These are phyloP conservation scores for Zonotrichia leucophrys DNA, from an alignment of 2,113 vertebrate genomes.

Conservation along the genomic window DNA sequence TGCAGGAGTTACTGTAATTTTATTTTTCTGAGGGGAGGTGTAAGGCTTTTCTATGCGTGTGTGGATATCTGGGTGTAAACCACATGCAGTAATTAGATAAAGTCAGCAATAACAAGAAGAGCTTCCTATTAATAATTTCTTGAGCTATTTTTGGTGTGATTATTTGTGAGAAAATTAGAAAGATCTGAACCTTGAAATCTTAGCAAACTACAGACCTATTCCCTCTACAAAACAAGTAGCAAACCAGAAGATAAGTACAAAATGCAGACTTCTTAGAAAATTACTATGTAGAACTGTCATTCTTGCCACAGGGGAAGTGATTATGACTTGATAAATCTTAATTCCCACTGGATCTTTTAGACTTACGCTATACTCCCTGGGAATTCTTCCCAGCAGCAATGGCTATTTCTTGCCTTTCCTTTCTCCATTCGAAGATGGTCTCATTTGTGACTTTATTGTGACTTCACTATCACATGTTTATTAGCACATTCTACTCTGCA, in stretches of 20 bases:
- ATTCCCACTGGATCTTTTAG: background rate
- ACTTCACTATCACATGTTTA: background rate
- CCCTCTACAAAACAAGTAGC: background rate
- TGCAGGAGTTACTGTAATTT: constrained; percentile 11
- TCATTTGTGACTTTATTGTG: background rate
- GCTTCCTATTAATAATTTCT: background rate
- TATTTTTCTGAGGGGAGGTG: background rate
- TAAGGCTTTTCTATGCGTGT: background rate
- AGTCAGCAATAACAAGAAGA: constrained; percentile 2
- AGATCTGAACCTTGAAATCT: background rate
- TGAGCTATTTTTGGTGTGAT: background rate
- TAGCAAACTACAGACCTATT: background rate
- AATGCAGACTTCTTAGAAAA: background rate
- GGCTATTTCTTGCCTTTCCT: background rate
- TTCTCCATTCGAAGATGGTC: background rate
- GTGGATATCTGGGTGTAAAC: background rate
- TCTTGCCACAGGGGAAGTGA: background rate
- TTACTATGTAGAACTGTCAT: background rate
- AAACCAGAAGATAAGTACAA: background rate
- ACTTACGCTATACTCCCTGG: background rate
- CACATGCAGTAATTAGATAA: background rate
- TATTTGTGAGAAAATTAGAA: background rate
- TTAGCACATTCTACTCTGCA: background rate
- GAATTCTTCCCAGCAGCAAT: background rate
- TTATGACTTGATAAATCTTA: background rate